Evolutionary conservation across 2,113 vertebrate species (phyloP).

Genomic region (Pachypanchax playfairii): DNA sequence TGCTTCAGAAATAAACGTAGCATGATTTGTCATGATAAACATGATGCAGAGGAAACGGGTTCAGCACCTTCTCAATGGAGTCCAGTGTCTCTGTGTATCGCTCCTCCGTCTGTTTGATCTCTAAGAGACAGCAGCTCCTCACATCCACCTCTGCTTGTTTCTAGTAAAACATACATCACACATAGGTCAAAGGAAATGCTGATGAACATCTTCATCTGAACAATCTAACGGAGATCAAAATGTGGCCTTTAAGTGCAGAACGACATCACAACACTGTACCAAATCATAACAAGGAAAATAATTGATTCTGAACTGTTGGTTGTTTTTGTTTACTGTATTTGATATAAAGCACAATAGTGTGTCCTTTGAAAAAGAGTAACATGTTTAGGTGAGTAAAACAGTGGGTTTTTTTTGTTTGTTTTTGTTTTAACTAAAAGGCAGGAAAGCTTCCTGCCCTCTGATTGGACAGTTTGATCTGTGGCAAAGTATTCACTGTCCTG

Average conservation of each 20-base stretch:
- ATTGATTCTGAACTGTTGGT: too few species aligned
- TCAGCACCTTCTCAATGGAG: slow-evolving; percentile 89
- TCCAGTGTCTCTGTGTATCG: slow-evolving; percentile 95
- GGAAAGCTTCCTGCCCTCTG: background rate
- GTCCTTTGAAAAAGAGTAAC: too few species aligned
- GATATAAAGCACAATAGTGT: too few species aligned
- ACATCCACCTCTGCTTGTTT: slow-evolving; percentile 86
- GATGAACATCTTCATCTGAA: background rate
- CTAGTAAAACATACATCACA: slow-evolving; percentile 50
- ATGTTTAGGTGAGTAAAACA: too few species aligned
- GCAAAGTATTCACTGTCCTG: background rate
- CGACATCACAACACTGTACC: too few species aligned
- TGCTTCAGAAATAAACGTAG: background rate
- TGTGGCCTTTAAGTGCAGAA: background rate
- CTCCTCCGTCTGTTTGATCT: slow-evolving; percentile 96
- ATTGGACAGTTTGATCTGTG: background rate
- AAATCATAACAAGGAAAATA: too few species aligned
- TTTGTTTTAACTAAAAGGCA: too few species aligned
- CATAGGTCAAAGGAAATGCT: slow-evolving; percentile 10
- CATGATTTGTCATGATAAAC: background rate
- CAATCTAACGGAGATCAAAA: too few species aligned
- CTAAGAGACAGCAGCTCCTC: slow-evolving; percentile 88
- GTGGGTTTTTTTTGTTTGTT: too few species aligned
- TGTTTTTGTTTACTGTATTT: too few species aligned
- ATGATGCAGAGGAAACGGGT: background rate